Percentiles rank a stretch among this genome's conserved stretches.
Evolutionary conservation across 2,888 invertebrate genomes (phyloP).

Genomic region (Ditylenchus weischeri): DNA sequence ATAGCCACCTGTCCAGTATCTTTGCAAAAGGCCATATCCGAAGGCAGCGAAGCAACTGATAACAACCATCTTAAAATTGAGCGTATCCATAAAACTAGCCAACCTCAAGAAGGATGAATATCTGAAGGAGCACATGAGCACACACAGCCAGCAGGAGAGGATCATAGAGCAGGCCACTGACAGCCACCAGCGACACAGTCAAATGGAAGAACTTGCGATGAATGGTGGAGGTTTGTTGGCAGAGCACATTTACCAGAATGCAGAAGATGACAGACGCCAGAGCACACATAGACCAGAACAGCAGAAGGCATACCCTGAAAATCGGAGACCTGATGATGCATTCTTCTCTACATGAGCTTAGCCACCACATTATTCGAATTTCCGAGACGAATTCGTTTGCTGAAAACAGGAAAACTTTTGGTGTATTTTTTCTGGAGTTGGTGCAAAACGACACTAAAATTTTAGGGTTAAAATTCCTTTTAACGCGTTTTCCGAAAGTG

Average conservation of each 20-base stretch:
- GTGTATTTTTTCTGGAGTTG: too few species aligned
- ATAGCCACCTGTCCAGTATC: conserved; percentile 42
- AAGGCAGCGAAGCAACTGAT: conserved; percentile 44
- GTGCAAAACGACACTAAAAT: too few species aligned
- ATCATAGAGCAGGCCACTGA: conserved; percentile 47
- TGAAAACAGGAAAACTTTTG: too few species aligned
- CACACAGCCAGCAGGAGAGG: conserved; percentile 45
- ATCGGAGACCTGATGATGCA: neutral
- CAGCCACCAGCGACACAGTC: conserved; percentile 50
- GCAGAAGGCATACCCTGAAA: conserved; percentile 43
- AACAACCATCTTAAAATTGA: neutral
- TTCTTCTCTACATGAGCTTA: neutral
- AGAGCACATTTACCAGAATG: conserved; percentile 26
- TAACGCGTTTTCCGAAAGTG: too few species aligned
- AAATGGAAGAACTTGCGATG: conserved; percentile 57
- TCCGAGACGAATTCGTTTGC: neutral
- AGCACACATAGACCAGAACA: conserved; percentile 50
- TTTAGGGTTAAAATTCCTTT: too few species aligned
- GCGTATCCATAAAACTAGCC: neutral
- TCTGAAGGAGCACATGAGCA: conserved; percentile 46
- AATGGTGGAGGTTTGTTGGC: conserved; percentile 28
- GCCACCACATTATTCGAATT: neutral
- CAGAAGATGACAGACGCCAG: conserved; percentile 46
- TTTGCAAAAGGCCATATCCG: conserved; percentile 49
- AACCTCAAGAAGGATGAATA: conserved; percentile 53